Evolutionary conservation across 2,113 vertebrate species (phyloP), one percentile per base, ranked within the genome.

Genomic region (Macrotus californicus): DNA sequence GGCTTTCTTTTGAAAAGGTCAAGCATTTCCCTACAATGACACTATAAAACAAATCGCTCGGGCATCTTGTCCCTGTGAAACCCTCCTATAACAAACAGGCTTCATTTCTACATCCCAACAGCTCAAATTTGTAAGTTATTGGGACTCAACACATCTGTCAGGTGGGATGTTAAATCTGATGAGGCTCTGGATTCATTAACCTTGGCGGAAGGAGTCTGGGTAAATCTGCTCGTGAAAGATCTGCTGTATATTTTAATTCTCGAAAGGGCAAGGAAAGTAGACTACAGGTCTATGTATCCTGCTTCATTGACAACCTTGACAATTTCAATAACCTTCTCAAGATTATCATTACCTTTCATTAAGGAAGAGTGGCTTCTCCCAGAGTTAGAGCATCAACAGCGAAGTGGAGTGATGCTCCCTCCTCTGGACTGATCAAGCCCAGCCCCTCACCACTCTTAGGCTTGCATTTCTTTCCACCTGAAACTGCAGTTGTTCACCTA

Each of bases 141-240:
- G 64, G 83, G 83, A 93, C 56, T 86, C 82, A 82, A 72, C 26
- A 41, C 8, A 43, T 56, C 92, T 94, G 24, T 86, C 43, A 86
- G 79, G 48, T 66, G 96, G 69, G 73, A 82, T 93, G 48, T 96
- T 91, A 94, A 96, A 82, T 86, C 91, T 92, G 73, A 95, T n/a
- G 54, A 82, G 87, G 22, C 54, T 92, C 36, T 86, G 86, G 91
- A 93, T 46, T 83, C 79, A 87, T 91, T 96, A 91, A 91, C 94
- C 73, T 88, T 80, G 73, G 67, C 83, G 87, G 89, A 90, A 85
- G 41, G 19, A 91, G 67, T 50, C 77, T 84, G 73, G 26, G 89
- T 89, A 75, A 96, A 72, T 77, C 77, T 77, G 26, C 83, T 81
- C 70, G 77, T 29, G 85, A 91, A 96, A 66, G 64, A 56, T 14